Percentiles rank a stretch among this genome's conserved stretches.
phyloP scores from a whole-genome alignment of 2,113 vertebrate genomes.

The Peromyscus leucopus region DNA sequence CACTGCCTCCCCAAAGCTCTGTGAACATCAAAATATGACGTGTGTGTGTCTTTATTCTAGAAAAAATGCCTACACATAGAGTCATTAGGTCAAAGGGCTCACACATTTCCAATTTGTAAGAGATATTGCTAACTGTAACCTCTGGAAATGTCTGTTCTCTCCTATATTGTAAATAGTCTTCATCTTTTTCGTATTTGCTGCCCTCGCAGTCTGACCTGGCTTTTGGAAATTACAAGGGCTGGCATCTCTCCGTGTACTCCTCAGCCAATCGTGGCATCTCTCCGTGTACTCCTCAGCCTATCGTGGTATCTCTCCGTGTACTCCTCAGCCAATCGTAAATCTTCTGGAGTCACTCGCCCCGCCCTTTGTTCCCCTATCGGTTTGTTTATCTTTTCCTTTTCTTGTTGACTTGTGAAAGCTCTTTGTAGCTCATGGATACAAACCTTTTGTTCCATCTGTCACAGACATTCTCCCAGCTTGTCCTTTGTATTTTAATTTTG shows the following conservation, averaged over 20 bases:
- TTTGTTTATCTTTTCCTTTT: conserved; percentile 30
- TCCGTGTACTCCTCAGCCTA: no score
- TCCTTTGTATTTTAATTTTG: conserved; percentile 51
- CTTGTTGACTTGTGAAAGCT: conserved; percentile 51
- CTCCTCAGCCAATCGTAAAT: background rate
- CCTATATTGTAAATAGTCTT: background rate
- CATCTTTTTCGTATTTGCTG: background rate
- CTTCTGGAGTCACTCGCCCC: background rate
- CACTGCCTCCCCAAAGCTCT: background rate
- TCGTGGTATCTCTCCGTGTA: no score
- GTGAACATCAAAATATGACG: background rate
- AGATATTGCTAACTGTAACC: background rate
- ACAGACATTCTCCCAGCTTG: conserved; percentile 39
- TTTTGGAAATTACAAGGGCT: background rate
- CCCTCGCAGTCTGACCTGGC: background rate
- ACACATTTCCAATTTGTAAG: background rate
- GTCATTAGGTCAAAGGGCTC: background rate
- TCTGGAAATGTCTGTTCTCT: background rate
- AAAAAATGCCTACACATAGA: background rate
- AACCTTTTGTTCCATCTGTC: conserved; percentile 56
- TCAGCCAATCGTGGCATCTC: background rate
- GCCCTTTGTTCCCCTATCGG: background rate
- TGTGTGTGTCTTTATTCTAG: background rate
- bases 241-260: background rate
- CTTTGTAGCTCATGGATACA: conserved; percentile 65